Conservation (phyloP, 1,140 invertebrate genomes). For the Macrotrachela quadricornifera region DNA sequence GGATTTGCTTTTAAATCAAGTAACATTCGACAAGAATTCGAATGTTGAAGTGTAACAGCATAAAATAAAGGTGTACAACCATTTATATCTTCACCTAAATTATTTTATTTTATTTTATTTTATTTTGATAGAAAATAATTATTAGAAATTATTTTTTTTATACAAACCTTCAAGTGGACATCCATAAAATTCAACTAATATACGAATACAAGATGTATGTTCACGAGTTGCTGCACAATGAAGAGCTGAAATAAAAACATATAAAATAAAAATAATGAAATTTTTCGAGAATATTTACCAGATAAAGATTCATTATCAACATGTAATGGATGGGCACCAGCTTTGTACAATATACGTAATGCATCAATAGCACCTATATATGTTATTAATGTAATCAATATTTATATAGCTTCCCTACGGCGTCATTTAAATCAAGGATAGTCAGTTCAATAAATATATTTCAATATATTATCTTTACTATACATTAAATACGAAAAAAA, state of each 20-base stretch:
- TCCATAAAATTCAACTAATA: conserved; percentile 38
- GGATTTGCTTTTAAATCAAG: conserved; percentile 51
- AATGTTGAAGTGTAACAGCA: conserved; percentile 77
- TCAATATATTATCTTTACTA: no score
- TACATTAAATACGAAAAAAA: no score
- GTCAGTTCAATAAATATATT: no score
- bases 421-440: no score
- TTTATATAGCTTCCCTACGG: no score
- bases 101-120: no score
- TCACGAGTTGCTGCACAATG: conserved; percentile 87
- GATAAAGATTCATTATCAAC: conserved; percentile 47
- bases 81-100: conserved; percentile 34
- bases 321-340: conserved; percentile 52
- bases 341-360: conserved; percentile 58
- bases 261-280: background rate
- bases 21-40: conserved; percentile 64
- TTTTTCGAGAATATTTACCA: conserved; percentile 13
- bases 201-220: conserved; percentile 71
- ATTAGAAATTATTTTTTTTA: no score
- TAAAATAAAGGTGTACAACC: conserved; percentile 84
- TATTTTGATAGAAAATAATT: no score
- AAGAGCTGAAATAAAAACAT: conserved; percentile 43
- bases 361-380: conserved; percentile 55
- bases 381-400: background rate
- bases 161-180: conserved; percentile 36